These are phyloP conservation scores for Listrodromus nycthemerus DNA, from an alignment of 2,888 invertebrate genomes.

Conservation along the genomic window DNA sequence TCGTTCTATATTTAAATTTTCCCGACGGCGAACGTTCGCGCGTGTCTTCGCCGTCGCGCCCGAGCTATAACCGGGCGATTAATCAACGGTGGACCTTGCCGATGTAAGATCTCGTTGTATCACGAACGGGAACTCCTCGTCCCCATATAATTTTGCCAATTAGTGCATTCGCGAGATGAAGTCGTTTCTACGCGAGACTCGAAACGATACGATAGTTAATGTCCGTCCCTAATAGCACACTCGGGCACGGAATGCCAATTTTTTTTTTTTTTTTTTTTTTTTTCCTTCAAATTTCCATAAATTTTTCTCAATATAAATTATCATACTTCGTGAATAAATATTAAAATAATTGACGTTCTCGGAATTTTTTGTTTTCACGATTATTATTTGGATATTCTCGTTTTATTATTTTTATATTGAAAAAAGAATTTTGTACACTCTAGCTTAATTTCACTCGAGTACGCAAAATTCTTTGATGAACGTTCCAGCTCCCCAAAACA, in stretches of 20 bases:
- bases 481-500: not conserved
- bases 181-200: not conserved
- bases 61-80: slow-evolving; percentile 35
- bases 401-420: not conserved
- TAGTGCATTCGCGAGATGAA: slow-evolving; percentile 31
- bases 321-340: not conserved
- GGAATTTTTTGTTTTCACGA: not conserved
- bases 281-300: too few relatives aligned
- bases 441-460: not conserved
- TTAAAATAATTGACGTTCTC: not conserved
- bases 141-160: slow-evolving; percentile 19
- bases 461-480: not conserved
- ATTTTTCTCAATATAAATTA: not conserved
- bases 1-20: slow-evolving; percentile 37
- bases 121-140: not conserved
- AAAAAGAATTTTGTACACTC: not conserved
- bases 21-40: slow-evolving; percentile 5
- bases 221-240: not conserved
- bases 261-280: not conserved
- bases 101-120: slow-evolving; percentile 49
- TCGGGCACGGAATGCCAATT: not conserved
- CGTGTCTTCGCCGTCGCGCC: slow-evolving; percentile 24
- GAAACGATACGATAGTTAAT: slow-evolving; percentile 9
- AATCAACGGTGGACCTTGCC: slow-evolving; percentile 33
- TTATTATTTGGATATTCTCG: too few relatives aligned